Percentiles rank a stretch among this genome's conserved stretches.
These are phyloP conservation scores for Papilio aristodemus DNA, from an alignment of 1,140 invertebrate species.

Conservation along the genomic window DNA sequence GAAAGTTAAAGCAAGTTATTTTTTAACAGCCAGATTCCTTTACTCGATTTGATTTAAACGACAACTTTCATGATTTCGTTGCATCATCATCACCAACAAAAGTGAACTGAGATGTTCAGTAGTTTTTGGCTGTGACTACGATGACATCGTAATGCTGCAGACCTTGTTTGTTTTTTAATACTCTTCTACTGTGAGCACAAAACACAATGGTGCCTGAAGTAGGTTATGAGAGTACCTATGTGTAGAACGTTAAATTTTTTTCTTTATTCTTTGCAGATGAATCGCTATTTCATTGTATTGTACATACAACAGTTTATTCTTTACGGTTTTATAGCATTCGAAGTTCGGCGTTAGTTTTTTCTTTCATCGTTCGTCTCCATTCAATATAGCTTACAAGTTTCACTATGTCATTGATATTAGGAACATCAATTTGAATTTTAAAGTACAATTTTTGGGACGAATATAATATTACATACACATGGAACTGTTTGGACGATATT, in stretches of 20 bases:
- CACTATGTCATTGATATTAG: background rate
- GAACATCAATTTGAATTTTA: no score
- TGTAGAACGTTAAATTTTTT: slow-evolving; percentile 3
- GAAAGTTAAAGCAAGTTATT: no score
- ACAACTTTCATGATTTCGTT: no score
- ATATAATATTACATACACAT: no score
- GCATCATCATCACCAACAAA: no score
- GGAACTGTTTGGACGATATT: no score
- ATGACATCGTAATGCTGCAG: no score
- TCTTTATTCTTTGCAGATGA: background rate
- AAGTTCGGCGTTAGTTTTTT: background rate
- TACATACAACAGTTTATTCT: background rate
- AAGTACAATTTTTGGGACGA: no score
- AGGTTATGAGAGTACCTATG: slow-evolving; percentile 6
- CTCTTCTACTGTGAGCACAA: background rate
- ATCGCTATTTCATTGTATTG: background rate
- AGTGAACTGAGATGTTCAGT: background rate
- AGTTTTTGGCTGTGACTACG: background rate
- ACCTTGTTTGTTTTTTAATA: background rate
- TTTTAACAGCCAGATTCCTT: no score
- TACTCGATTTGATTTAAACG: no score
- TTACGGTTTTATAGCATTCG: background rate
- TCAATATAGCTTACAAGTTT: background rate
- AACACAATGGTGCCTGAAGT: background rate
- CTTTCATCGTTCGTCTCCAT: background rate